Evolutionary conservation across 2,888 invertebrate genomes (phyloP).

Genomic region (Vandiemenella viatica): DNA sequence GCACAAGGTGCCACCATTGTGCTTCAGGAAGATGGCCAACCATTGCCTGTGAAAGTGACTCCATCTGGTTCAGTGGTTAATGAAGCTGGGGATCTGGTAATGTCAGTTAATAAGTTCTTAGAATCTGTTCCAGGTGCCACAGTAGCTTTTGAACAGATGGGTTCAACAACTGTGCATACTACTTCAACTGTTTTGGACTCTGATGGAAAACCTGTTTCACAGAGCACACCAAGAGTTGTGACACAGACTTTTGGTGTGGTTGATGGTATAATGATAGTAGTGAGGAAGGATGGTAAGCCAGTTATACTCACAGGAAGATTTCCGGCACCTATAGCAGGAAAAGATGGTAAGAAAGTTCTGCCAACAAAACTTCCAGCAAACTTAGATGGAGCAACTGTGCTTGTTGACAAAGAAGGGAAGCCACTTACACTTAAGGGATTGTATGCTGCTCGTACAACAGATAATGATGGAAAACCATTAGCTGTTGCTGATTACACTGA

Average conservation of each 20-base stretch:
- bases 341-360: background rate
- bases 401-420: constrained; percentile 19
- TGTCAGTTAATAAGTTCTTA: background rate
- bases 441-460: background rate
- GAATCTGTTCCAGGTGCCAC: no score
- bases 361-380: background rate
- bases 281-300: background rate
- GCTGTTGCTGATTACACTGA: background rate
- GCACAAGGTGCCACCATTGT: background rate
- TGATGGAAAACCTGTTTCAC: constrained; percentile 23
- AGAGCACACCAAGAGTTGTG: constrained; percentile 7
- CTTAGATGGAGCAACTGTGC: background rate
- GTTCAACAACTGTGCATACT: constrained; percentile 6
- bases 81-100: background rate
- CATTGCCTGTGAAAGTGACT: no score
- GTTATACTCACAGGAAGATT: background rate
- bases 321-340: background rate
- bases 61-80: background rate
- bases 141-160: constrained; percentile 5
- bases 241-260: background rate
- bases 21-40: background rate
- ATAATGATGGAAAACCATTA: background rate
- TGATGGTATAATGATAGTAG: background rate
- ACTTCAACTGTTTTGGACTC: constrained; percentile 23
- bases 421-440: constrained; percentile 21